Percentiles rank a stretch among this genome's conserved stretches.
These are phyloP conservation scores for Lethenteron camtschaticum DNA, from an alignment of 2,113 vertebrate genomes.

Conservation along the genomic window DNA sequence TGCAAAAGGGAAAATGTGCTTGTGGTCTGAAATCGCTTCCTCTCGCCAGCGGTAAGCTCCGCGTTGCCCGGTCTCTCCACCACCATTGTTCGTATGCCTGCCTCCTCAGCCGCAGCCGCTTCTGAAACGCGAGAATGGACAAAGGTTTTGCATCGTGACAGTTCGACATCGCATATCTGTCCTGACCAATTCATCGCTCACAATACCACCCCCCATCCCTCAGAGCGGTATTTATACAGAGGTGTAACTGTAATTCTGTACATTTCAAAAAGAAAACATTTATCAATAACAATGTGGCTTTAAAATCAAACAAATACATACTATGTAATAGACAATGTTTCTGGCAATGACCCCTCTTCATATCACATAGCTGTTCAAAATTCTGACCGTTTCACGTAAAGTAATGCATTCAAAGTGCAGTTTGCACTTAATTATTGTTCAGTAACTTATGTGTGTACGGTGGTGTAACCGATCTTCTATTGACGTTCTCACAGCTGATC, in stretches of 20 bases:
- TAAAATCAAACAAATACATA: too few relatives aligned
- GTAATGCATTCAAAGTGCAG: too few relatives aligned
- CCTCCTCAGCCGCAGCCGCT: conserved; percentile 62
- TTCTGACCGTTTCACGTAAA: too few relatives aligned
- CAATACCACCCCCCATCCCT: background rate
- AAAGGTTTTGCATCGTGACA: background rate
- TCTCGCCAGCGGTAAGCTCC: conserved; percentile 70
- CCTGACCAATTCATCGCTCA: background rate
- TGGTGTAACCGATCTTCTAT: too few relatives aligned
- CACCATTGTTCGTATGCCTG: conserved; percentile 44
- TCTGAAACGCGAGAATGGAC: conserved; percentile 24
- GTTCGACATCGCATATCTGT: background rate
- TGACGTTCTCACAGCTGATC: too few relatives aligned
- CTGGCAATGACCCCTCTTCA: too few relatives aligned
- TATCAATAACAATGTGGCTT: background rate
- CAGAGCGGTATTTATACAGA: background rate
- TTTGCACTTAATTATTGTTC: too few relatives aligned
- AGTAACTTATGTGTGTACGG: too few relatives aligned
- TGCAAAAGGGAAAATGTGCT: too few relatives aligned
- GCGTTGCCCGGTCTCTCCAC: conserved; percentile 68
- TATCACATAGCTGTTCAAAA: too few relatives aligned
- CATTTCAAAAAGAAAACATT: conserved; percentile 4
- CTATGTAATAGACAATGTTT: too few relatives aligned
- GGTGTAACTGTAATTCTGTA: background rate
- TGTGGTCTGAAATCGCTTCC: too few relatives aligned